These are phyloP conservation scores for Myotis vivesi DNA, from an alignment of 2,797 vertebrate genomes.

Conservation along the genomic window DNA sequence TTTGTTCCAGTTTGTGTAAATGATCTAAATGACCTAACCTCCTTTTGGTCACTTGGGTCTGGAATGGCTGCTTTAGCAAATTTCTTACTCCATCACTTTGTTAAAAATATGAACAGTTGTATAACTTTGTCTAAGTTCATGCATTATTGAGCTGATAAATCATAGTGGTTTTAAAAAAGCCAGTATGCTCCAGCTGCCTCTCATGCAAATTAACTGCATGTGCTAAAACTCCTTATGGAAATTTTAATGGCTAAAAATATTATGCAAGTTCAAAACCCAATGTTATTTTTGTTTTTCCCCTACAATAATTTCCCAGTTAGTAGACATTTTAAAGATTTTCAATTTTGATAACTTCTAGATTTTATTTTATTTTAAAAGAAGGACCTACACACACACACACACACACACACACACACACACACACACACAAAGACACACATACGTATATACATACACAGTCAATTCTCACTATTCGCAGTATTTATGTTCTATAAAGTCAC, in stretches of 20 bases:
- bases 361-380: slow-evolving; percentile 56
- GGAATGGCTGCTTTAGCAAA: slow-evolving; percentile 36
- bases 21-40: slow-evolving; percentile 44
- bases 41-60: slow-evolving; percentile 47
- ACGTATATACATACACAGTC: not conserved
- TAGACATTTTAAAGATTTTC: slow-evolving; percentile 30
- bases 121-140: slow-evolving; percentile 74
- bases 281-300: slow-evolving; percentile 57
- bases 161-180: slow-evolving; percentile 73
- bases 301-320: slow-evolving; percentile 41
- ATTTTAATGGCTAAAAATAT: slow-evolving; percentile 77
- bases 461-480: not conserved
- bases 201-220: slow-evolving; percentile 76
- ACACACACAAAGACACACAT: not conserved
- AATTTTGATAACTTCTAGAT: slow-evolving; percentile 33
- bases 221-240: slow-evolving; percentile 74
- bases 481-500: not conserved
- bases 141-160: slow-evolving; percentile 77
- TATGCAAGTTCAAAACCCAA: slow-evolving; percentile 32
- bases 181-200: slow-evolving; percentile 76
- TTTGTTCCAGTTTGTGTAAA: slow-evolving; percentile 35
- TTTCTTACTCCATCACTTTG: slow-evolving; percentile 53
- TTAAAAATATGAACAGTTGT: slow-evolving; percentile 70
- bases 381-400: not conserved
- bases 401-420: not conserved